Evolutionary conservation across 1,140 invertebrate species (phyloP).

Genomic region (Pseudomyrmex dendroicus): DNA sequence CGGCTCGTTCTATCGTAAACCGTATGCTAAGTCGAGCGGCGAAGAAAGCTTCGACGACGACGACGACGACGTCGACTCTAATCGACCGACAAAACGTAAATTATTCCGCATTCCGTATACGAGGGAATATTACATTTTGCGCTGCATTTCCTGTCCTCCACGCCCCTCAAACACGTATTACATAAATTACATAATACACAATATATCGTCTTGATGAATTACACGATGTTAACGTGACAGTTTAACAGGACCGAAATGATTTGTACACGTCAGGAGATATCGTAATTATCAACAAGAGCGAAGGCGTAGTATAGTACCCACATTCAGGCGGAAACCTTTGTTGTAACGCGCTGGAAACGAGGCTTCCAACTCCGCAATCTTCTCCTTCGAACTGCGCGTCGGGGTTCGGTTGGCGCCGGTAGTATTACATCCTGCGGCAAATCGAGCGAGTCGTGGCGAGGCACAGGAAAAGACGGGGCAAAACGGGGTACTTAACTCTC

Average conservation of each 20-base stretch:
- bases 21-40: conserved; percentile 32
- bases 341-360: conserved; percentile 39
- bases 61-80: background rate
- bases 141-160: background rate
- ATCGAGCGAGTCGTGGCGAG: conserved; percentile 38
- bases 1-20: conserved; percentile 25
- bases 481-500: conserved; percentile 28
- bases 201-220: conserved; percentile 48
- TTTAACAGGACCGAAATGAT: conserved; percentile 55
- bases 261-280: conserved; percentile 56
- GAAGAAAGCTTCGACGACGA: conserved; percentile 11
- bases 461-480: conserved; percentile 23
- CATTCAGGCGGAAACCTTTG: conserved; percentile 34
- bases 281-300: conserved; percentile 53
- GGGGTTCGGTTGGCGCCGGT: conserved; percentile 35
- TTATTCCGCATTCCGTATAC: conserved; percentile 26
- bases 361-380: conserved; percentile 48
- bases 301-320: conserved; percentile 2
- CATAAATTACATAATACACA: conserved; percentile 45
- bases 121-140: conserved; percentile 16
- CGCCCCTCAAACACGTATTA: background rate
- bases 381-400: conserved; percentile 27
- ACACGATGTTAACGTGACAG: conserved; percentile 47
- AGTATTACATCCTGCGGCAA: conserved; percentile 53
- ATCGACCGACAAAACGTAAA: conserved; percentile 34